These are phyloP conservation scores for Branchellion lobata DNA, from an alignment of 2,888 invertebrate genomes.

Conservation along the genomic window DNA sequence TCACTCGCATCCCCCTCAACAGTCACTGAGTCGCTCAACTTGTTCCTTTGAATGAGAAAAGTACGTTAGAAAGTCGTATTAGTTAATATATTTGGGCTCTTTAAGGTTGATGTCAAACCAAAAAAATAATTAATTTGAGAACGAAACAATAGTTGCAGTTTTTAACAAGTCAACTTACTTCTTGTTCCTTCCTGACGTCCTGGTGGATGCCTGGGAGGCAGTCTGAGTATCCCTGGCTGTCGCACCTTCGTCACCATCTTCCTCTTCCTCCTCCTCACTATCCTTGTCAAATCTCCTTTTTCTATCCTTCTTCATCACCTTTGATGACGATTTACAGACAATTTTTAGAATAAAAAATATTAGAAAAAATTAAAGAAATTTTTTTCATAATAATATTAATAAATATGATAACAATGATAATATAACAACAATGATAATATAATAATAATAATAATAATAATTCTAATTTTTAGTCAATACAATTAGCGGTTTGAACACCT, in stretches of 20 bases:
- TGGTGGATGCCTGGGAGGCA: background rate
- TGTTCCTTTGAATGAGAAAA: constrained; percentile 24
- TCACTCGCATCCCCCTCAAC: background rate
- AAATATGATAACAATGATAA: no score
- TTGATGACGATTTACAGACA: no score
- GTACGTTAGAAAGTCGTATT: background rate
- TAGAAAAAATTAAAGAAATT: no score
- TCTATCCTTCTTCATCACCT: constrained; percentile 17
- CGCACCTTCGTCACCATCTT: background rate
- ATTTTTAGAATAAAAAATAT: no score
- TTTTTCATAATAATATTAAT: no score
- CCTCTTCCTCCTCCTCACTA: background rate
- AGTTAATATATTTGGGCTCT: background rate
- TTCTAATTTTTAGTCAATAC: no score
- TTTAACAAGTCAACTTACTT: background rate
- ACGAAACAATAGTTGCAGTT: no score
- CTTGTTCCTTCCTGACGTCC: background rate
- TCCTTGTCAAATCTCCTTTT: background rate
- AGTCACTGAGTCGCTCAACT: background rate
- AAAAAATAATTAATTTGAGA: no score
- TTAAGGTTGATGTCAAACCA: no score
- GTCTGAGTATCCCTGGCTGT: background rate
- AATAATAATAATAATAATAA: background rate
- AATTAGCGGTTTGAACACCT: no score
- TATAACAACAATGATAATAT: background rate